Conservation (phyloP, 2,113 vertebrate species). For the Mesitornis unicolor region DNA sequence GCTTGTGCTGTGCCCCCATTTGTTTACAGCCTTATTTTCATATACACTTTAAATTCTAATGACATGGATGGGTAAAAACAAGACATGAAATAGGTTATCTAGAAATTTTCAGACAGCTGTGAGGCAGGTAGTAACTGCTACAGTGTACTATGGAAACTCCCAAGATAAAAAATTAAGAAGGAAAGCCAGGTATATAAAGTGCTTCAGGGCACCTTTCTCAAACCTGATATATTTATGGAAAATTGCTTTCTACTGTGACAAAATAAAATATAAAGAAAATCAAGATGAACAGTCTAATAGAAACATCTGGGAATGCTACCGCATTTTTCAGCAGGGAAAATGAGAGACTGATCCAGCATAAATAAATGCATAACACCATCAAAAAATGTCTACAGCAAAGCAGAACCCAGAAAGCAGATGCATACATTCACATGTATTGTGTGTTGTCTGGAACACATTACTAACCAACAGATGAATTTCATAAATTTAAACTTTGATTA, state of each 20-base stretch:
- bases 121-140: neutral
- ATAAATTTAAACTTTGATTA: neutral
- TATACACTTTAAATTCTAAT: neutral
- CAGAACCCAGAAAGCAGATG: neutral
- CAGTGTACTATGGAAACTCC: neutral
- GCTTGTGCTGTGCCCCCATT: accelerated
- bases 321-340: neutral
- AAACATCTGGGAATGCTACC: neutral
- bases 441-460: neutral
- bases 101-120: neutral
- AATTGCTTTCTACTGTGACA: neutral
- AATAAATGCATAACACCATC: neutral
- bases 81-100: neutral
- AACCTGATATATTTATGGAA: neutral
- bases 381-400: neutral
- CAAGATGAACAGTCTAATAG: neutral
- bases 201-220: neutral
- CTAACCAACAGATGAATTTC: neutral
- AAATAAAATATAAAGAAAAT: neutral
- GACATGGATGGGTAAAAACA: neutral
- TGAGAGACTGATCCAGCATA: neutral
- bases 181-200: neutral
- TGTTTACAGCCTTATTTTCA: neutral
- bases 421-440: neutral
- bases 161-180: neutral